Percentiles rank a stretch among this genome's conserved stretches.
These are phyloP conservation scores for Epizoanthus ramosus DNA, from an alignment of 92 coral and sea anemone species.

Conservation along the genomic window DNA sequence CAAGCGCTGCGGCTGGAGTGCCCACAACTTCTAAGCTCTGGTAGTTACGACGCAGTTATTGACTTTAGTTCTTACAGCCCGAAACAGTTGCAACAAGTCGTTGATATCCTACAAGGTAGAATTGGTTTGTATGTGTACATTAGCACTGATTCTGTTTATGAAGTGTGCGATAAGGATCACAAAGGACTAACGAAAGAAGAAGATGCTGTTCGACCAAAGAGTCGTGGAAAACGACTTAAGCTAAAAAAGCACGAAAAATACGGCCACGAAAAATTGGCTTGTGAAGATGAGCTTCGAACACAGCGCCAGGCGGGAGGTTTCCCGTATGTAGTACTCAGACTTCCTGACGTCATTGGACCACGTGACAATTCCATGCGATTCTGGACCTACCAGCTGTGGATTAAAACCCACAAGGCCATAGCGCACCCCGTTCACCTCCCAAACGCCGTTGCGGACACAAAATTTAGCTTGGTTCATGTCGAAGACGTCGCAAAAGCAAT, in stretches of 20 bases:
- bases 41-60: conserved; percentile 85
- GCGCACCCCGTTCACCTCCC: conserved; percentile 91
- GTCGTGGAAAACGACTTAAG: conserved; percentile 67
- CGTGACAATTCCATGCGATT: conserved; percentile 94
- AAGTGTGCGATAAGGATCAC: conserved; percentile 89
- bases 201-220: conserved; percentile 88
- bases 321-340: conserved; percentile 81
- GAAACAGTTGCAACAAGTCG: conserved; percentile 78
- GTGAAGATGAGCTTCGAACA: conserved; percentile 80
- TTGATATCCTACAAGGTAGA: conserved; percentile 67
- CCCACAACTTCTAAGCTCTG: conserved; percentile 72
- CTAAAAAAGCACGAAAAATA: conserved; percentile 79
- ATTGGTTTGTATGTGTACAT: conserved; percentile 89
- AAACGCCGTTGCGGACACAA: conserved; percentile 75
- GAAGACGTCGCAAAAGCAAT: conserved; percentile 92
- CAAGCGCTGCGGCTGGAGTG: conserved; percentile 81
- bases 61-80: conserved; percentile 92
- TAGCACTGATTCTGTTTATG: conserved; percentile 92
- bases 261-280: conserved; percentile 92
- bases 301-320: conserved; percentile 89
- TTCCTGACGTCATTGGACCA: conserved; percentile 97
- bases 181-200: conserved; percentile 72
- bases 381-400: conserved; percentile 98
- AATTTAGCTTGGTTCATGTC: conserved; percentile 88
- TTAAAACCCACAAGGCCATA: conserved; percentile 76